Evolutionary conservation across 2,888 invertebrate species (phyloP), one percentile per base, ranked within the genome.

Genomic region (Acleris laterana): DNA sequence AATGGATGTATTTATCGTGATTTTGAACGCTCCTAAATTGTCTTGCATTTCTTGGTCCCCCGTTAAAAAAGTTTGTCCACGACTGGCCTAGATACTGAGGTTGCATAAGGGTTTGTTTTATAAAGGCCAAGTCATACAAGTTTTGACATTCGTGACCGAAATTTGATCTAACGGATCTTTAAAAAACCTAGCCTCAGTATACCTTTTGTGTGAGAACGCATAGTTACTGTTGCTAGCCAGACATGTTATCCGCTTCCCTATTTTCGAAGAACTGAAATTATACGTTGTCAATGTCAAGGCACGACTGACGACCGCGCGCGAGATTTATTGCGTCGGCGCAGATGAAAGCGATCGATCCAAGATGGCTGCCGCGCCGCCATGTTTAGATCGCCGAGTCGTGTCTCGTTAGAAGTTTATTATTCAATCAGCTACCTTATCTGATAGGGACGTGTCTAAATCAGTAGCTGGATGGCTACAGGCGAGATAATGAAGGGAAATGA

Each of bases 391-490:
- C 53, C 22, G 46, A 20, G 63, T 65, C 68, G 64, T 68, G 68
- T 68, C 68, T 68, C 62, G 68, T 68, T 68, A 68, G 62, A 68
- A 68, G 61, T 68, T 63, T 68, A 68, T 68, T 68, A 68, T 70
- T 69, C 69, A 70, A 70, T 70, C 69, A 66, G 51, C 48, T 59
- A 49, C 69, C 70, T 68, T 70, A 70, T 70, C 70, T 61, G 65
- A 65, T 68, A 56, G 38, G 7, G n/a, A 52, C 60, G 44, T 46
- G 61, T 52, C 42, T 52, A 52, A 55, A 48, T 57, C 51, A 53
- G 59, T 63, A n/a, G 62, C n/a, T 13, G 57, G 25, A 56, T 56
- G 22, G 56, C 44, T 44, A n/a, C 44, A 20, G 17, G 25, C 17
- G 57, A 57, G 25, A 57, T 55, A 42, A 55, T 42, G 42, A 55